Base-by-base conservation (phyloP, 2,888 invertebrate species). In the Nemapogon koenigi region DNA sequence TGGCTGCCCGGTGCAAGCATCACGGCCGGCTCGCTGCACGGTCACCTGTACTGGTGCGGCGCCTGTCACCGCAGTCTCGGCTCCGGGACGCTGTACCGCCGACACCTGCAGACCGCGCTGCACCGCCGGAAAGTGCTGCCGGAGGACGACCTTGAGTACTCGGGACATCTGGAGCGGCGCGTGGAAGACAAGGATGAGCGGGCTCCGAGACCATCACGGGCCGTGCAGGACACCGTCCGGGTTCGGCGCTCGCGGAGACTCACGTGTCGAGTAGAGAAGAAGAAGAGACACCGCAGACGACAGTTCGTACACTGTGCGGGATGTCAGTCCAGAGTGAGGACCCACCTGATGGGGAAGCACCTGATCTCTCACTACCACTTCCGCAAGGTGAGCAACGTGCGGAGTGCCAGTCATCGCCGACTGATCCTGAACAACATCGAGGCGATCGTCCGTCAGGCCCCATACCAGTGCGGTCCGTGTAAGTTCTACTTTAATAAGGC, bases 351-450 rank as follows among this genome's bases (percentile, higher is more conserved):
- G 72, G 91, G 92, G 26, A 91, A 92, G 57, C 92, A 92, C 69
- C 78, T 95, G 42, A 88, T 94, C 49, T 92, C 92, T 1, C 90
- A 90, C 58, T 91, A 88, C 59, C 94, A 94, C 62, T 90, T 88
- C 51, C 82, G 90, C 42, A 88, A 89, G 55, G 85, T 87, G 43
- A 81, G 81, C 41, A 83, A 85, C 36, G 70, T 76, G 30, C 70
- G 81, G 43, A 81, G 83, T 3, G 69, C 71, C 17, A 76, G 82
- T 7, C 81, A 83, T 6, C 81, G 82, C 43, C 75, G 81, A 37
- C 81, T 90, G 53, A 84, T 94, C 37, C 72, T 93, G 19, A 84
- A 86, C 37, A 88, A 94, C 59, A 91, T 93, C 55, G 82, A 83
- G 44, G 85, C 86, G 41, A 86, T 94, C 43, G 87, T 92, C 4